Evolutionary conservation across 1,140 invertebrate species (phyloP).

Genomic region (Ceratina australensis): DNA sequence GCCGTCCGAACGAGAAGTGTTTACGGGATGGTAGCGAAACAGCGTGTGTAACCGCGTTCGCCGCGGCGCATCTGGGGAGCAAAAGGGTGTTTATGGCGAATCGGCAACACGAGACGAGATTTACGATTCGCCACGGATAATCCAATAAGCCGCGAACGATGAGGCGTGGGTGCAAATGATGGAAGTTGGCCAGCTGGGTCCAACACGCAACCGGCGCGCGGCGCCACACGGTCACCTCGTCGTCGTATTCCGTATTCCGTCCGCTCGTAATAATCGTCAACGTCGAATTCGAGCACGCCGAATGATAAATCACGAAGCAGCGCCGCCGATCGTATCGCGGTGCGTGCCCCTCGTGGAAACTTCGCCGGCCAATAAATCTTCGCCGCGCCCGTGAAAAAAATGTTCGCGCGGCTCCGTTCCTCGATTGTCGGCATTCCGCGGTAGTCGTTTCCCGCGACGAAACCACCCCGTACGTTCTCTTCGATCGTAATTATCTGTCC

Average conservation of each 20-base stretch:
- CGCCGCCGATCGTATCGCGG: slow-evolving; percentile 45
- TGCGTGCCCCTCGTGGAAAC: slow-evolving; percentile 37
- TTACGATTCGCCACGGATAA: slow-evolving; percentile 60
- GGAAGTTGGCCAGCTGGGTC: slow-evolving; percentile 55
- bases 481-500: too few species aligned
- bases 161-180: slow-evolving; percentile 54
- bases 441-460: neutral
- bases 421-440: slow-evolving; percentile 2
- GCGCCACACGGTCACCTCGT: slow-evolving; percentile 8
- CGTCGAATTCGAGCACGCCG: slow-evolving; percentile 48
- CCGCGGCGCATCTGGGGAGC: neutral
- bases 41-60: too few species aligned
- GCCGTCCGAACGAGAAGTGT: too few species aligned
- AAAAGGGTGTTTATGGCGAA: slow-evolving; percentile 47
- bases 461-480: too few species aligned
- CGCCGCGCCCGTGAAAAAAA: slow-evolving; percentile 25
- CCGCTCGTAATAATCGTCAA: slow-evolving; percentile 51
- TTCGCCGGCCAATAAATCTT: slow-evolving; percentile 47
- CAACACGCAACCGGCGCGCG: slow-evolving; percentile 28
- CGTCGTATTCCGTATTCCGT: neutral
- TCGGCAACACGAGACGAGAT: slow-evolving; percentile 52
- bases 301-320: slow-evolving; percentile 57
- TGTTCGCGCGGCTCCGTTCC: neutral
- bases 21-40: too few species aligned
- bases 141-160: slow-evolving; percentile 58